phyloP scores from a whole-genome alignment of 2,888 invertebrate species.

The Ochropacha duplaris region DNA sequence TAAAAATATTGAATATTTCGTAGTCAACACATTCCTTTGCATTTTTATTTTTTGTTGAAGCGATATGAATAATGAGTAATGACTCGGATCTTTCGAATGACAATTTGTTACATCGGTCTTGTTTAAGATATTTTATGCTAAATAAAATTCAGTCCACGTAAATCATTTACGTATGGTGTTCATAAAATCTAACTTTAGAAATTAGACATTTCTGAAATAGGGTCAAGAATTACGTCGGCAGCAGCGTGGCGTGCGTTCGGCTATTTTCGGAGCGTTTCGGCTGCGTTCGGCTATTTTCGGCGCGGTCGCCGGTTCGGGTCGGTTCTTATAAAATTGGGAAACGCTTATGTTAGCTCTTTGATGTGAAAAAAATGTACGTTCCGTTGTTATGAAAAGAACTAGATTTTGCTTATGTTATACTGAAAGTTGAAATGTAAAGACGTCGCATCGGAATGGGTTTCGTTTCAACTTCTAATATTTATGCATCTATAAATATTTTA shows the following conservation, averaged over 20 bases:
- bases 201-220: slow-evolving; percentile 73
- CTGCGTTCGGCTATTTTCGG: slow-evolving; percentile 61
- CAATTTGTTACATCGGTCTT: neutral
- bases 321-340: slow-evolving; percentile 66
- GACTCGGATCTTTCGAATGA: neutral
- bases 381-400: slow-evolving; percentile 15
- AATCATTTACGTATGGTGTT: slow-evolving; percentile 20
- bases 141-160: slow-evolving; percentile 8
- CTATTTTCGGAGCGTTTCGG: slow-evolving; percentile 64
- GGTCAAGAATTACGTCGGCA: slow-evolving; percentile 76
- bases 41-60: neutral
- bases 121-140: neutral
- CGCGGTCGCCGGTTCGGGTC: slow-evolving; percentile 43
- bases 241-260: slow-evolving; percentile 57
- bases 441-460: neutral
- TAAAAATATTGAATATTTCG: neutral
- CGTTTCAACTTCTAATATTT: neutral
- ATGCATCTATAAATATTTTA: neutral
- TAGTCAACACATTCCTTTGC: neutral
- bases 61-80: neutral
- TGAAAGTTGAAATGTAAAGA: neutral
- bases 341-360: slow-evolving; percentile 57
- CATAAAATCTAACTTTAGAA: slow-evolving; percentile 50
- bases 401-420: slow-evolving; percentile 6
- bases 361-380: slow-evolving; percentile 68